Percentiles rank a stretch among this genome's conserved stretches.
phyloP scores from a whole-genome alignment of 2,888 invertebrate genomes.

The Ashinkailepas kermadecensis region DNA sequence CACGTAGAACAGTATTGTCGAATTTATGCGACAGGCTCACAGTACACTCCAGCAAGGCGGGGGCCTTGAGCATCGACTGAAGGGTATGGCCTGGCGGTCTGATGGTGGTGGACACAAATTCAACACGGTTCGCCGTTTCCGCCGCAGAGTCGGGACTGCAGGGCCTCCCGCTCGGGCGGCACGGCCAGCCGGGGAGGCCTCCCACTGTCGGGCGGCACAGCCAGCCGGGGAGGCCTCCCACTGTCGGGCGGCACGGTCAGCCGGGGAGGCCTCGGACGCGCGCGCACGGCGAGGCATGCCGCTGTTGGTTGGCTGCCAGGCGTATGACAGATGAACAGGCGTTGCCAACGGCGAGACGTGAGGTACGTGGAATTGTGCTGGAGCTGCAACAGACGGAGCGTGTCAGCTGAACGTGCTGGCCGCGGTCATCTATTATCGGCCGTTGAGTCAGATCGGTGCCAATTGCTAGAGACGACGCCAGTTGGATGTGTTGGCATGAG shows the following conservation, averaged over 20 bases:
- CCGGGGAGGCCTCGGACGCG: too few relatives aligned
- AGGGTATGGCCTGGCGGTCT: not conserved
- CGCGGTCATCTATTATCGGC: too few relatives aligned
- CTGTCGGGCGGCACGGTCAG: not conserved
- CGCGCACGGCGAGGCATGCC: not conserved
- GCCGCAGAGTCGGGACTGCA: not conserved
- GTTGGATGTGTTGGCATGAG: too few relatives aligned
- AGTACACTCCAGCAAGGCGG: not conserved
- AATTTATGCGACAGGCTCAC: conserved; percentile 2
- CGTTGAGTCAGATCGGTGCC: too few relatives aligned
- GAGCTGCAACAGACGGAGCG: not conserved
- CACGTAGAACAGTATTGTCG: not conserved
- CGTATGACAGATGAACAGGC: not conserved
- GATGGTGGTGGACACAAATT: not conserved
- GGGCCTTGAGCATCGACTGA: not conserved
- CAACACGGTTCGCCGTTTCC: not conserved
- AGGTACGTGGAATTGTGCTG: conserved; percentile 12
- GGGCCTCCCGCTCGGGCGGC: not conserved
- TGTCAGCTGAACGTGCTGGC: not conserved
- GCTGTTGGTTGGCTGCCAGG: not conserved
- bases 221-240: not conserved
- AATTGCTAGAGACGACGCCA: too few relatives aligned
- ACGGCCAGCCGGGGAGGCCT: not conserved
- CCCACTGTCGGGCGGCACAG: not conserved
- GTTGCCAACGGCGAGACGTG: not conserved